Conservation (phyloP, 2,113 vertebrate genomes). For the Chinchilla lanigera region DNA sequence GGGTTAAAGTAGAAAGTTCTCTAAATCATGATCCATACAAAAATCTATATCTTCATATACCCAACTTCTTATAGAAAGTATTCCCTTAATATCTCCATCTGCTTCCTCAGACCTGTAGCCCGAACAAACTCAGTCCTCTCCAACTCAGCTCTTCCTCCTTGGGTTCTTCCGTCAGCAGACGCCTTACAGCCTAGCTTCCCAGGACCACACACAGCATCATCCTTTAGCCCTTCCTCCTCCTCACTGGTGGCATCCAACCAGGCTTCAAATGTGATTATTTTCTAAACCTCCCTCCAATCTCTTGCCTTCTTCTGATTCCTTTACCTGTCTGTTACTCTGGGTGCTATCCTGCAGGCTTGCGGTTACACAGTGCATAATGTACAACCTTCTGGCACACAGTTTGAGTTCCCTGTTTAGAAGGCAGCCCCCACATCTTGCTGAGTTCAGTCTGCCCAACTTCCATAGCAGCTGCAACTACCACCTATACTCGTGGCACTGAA, state of each 20-base stretch:
- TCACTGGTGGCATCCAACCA: not conserved
- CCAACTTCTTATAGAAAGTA: not conserved
- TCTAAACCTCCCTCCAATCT: not conserved
- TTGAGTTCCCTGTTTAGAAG: not conserved
- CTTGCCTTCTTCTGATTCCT: not conserved
- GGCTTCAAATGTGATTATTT: not conserved
- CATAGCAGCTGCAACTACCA: rapidly evolving
- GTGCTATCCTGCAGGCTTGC: not conserved
- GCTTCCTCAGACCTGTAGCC: not conserved
- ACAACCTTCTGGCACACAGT: not conserved
- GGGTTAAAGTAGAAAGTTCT: not conserved
- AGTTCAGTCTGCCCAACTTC: too few relatives aligned
- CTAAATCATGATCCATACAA: not conserved
- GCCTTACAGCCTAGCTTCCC: not conserved
- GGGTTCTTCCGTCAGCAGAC: not conserved
- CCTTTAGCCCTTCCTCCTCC: not conserved
- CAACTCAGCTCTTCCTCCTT: not conserved
- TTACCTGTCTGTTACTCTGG: not conserved
- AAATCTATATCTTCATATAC: not conserved
- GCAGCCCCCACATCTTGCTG: too few relatives aligned
- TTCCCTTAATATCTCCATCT: not conserved
- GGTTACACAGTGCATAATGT: not conserved
- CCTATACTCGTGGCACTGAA: not conserved
- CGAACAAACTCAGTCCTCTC: not conserved
- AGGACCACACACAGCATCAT: not conserved